Evolutionary conservation across 2,113 vertebrate species (phyloP).

Genomic region (Nannospalax galili): DNA sequence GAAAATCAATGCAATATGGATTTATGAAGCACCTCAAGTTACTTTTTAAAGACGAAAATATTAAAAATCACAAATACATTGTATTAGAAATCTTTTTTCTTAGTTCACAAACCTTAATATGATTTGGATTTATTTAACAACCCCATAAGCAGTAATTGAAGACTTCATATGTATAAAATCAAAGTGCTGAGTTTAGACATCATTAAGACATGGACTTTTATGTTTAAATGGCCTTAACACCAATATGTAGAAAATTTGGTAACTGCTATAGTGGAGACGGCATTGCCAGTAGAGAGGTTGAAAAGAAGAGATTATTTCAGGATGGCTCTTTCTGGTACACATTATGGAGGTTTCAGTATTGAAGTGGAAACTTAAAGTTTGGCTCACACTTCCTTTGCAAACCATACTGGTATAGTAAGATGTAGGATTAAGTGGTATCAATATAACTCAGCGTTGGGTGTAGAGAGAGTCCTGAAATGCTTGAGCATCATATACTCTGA

Average conservation of each 20-base stretch:
- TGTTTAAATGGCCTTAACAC: slow-evolving; percentile 40
- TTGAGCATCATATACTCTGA: not conserved
- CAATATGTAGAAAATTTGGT: slow-evolving; percentile 18
- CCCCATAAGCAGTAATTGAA: slow-evolving; percentile 8
- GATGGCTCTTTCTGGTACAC: not conserved
- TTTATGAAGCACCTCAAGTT: not conserved
- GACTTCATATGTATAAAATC: not conserved
- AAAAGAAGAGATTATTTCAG: slow-evolving; percentile 21
- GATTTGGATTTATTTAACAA: slow-evolving; percentile 52
- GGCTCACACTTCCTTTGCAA: not conserved
- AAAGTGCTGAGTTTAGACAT: not conserved
- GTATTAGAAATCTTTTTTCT: slow-evolving; percentile 20
- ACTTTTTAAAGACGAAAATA: slow-evolving; percentile 42
- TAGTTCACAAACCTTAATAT: not conserved
- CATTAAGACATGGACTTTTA: not conserved
- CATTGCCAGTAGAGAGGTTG: not conserved
- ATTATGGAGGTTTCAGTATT: not conserved
- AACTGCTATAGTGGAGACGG: not conserved
- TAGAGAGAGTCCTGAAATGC: not conserved
- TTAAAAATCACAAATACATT: slow-evolving; percentile 31
- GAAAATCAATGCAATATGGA: slow-evolving; percentile 31
- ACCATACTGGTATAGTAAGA: not conserved
- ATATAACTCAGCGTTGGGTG: not conserved
- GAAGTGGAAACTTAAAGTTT: not conserved
- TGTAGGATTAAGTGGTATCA: not conserved